phyloP scores from a whole-genome alignment of 2,113 vertebrate genomes.

The Tiliqua scincoides region DNA sequence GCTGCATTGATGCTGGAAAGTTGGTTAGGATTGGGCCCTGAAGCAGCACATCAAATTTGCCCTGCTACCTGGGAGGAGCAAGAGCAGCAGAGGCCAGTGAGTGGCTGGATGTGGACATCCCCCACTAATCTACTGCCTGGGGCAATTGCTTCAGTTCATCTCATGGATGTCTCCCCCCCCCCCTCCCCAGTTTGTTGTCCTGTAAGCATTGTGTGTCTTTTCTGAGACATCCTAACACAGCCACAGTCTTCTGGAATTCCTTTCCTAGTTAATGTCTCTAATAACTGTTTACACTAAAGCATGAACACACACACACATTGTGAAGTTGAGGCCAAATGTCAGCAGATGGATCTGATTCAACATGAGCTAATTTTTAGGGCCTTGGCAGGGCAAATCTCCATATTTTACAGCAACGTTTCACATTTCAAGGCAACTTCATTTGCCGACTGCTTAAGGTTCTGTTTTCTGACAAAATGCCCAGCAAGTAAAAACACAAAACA shows the following conservation, averaged over 20 bases:
- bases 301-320: constrained; percentile 25
- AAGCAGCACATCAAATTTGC: too few relatives aligned
- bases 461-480: constrained; percentile 9
- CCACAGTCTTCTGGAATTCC: neutral
- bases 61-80: too few relatives aligned
- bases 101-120: neutral
- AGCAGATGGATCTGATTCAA: constrained; percentile 43
- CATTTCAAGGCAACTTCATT: neutral
- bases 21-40: too few relatives aligned
- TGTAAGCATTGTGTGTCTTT: neutral
- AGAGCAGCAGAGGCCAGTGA: too few relatives aligned
- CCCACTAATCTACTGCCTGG: neutral
- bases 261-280: neutral
- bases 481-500: neutral
- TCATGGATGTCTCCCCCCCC: too few relatives aligned
- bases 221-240: neutral
- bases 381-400: neutral
- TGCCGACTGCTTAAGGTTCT: neutral
- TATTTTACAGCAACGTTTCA: neutral
- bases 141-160: too few relatives aligned
- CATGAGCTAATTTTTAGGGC: constrained; percentile 18
- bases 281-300: constrained; percentile 25
- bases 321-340: constrained; percentile 24
- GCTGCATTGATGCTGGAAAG: too few relatives aligned
- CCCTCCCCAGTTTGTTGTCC: too few relatives aligned